Conservation (phyloP, 2,888 invertebrate genomes). For the Nomada fucata region DNA sequence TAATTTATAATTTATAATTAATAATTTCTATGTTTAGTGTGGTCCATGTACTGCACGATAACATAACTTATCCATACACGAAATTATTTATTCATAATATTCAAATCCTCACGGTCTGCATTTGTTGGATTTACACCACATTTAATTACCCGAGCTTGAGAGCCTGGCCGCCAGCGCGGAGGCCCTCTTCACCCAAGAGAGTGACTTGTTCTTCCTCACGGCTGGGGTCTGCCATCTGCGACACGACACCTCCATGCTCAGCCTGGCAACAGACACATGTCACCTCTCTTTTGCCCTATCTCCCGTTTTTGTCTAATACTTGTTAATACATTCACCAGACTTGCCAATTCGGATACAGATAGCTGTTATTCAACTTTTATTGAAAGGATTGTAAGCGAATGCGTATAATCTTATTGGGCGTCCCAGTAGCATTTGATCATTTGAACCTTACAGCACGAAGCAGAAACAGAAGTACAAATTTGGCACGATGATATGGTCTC, state of each 20-base stretch:
- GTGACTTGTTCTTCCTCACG: constrained; percentile 98
- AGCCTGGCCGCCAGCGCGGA: constrained; percentile 97
- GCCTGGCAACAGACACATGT: constrained; percentile 88
- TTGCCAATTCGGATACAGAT: constrained; percentile 50
- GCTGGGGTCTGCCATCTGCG: constrained; percentile 98
- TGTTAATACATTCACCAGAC: constrained; percentile 40
- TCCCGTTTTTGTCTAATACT: constrained; percentile 70
- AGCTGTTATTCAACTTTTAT: constrained; percentile 30
- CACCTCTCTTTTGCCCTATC: constrained; percentile 82
- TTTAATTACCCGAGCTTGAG: constrained; percentile 97
- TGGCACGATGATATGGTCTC: neutral
- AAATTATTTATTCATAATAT: neutral
- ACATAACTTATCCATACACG: neutral
- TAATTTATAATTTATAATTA: too few relatives aligned
- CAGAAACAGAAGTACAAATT: neutral
- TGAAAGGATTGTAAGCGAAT: constrained; percentile 44
- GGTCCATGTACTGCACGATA: neutral
- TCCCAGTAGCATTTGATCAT: constrained; percentile 26
- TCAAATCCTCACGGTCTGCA: constrained; percentile 74
- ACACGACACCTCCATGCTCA: constrained; percentile 88
- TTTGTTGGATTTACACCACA: constrained; percentile 76
- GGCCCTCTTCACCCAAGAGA: constrained; percentile 97
- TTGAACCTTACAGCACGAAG: neutral
- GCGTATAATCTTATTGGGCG: constrained; percentile 31
- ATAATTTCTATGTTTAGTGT: neutral